phyloP scores from a whole-genome alignment of 2,888 invertebrate genomes.

The Hemithea aestivaria region DNA sequence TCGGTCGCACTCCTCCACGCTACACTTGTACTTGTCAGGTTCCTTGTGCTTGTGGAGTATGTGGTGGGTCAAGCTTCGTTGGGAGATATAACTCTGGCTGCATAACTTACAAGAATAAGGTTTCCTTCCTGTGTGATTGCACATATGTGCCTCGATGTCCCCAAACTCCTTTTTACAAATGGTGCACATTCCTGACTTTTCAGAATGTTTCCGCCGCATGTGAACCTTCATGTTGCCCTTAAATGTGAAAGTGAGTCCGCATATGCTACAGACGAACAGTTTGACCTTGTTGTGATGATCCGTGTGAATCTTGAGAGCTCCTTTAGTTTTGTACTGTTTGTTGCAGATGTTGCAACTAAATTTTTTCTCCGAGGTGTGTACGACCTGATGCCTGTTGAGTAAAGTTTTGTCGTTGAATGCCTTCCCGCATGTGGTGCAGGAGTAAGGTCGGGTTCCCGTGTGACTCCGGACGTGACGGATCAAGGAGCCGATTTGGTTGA shows the following conservation, averaged over 20 bases:
- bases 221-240: conserved; percentile 78
- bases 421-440: conserved; percentile 58
- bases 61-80: conserved; percentile 61
- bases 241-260: conserved; percentile 71
- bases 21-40: conserved; percentile 61
- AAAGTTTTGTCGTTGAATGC: conserved; percentile 55
- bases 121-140: conserved; percentile 78
- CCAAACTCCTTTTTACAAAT: conserved; percentile 76
- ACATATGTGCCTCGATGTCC: conserved; percentile 76
- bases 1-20: conserved; percentile 57
- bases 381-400: conserved; percentile 55
- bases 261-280: conserved; percentile 61
- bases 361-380: conserved; percentile 72
- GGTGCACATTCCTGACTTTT: conserved; percentile 74
- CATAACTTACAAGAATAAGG: conserved; percentile 62
- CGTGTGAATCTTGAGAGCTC: conserved; percentile 73
- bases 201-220: conserved; percentile 75
- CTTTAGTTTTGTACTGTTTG: conserved; percentile 70
- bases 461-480: conserved; percentile 64
- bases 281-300: conserved; percentile 59
- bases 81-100: conserved; percentile 50
- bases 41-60: conserved; percentile 66
- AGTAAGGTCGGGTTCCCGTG: conserved; percentile 64
- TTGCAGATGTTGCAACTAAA: conserved; percentile 76
- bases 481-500: conserved; percentile 60